Evolutionary conservation across 2,113 vertebrate genomes (phyloP).

Genomic region (Epinephelus fuscoguttatus): DNA sequence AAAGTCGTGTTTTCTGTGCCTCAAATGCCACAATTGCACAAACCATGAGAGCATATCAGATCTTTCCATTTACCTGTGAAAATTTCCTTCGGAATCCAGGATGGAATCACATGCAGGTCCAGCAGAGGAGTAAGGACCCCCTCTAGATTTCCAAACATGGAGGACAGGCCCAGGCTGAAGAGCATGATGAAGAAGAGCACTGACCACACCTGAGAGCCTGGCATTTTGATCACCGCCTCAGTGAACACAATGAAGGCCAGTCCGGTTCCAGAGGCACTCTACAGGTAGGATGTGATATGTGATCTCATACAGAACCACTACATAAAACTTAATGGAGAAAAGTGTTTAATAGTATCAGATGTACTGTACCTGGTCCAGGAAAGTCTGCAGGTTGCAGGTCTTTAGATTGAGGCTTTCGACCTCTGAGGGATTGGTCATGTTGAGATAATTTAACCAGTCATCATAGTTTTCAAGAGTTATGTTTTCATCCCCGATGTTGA

Average conservation of each 20-base stretch:
- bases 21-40: neutral
- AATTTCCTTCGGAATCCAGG: constrained; percentile 86
- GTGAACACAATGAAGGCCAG: constrained; percentile 91
- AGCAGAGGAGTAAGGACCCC: constrained; percentile 87
- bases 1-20: neutral
- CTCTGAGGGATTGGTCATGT: constrained; percentile 71
- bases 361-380: constrained; percentile 87
- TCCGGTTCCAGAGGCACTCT: constrained; percentile 90
- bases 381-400: constrained; percentile 85
- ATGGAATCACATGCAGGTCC: constrained; percentile 82
- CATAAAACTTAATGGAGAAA: neutral
- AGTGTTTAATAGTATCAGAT: neutral
- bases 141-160: constrained; percentile 92
- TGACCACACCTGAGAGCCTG: constrained; percentile 88
- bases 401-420: constrained; percentile 81
- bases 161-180: constrained; percentile 89
- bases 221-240: constrained; percentile 89
- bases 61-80: constrained; percentile 84
- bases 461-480: constrained; percentile 84
- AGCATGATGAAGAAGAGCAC: constrained; percentile 92
- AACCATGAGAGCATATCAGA: neutral
- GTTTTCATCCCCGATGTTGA: constrained; percentile 85
- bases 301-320: neutral
- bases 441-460: constrained; percentile 78
- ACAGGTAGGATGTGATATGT: constrained; percentile 20